Evolutionary conservation across 2,797 vertebrate species (phyloP).

Genomic region (Pangasius macronema): DNA sequence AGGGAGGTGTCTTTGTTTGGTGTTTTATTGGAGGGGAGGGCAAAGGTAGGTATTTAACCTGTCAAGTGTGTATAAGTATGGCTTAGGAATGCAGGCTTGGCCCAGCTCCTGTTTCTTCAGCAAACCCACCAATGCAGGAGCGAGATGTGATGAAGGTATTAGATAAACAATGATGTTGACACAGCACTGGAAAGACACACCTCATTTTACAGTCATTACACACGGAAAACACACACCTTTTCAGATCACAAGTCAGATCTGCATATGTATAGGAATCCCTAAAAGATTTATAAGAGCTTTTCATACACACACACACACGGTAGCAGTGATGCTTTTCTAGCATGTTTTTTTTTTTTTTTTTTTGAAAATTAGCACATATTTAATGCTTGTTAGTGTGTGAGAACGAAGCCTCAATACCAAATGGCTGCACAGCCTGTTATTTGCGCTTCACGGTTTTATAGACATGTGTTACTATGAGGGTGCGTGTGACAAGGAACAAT

Average conservation of each 20-base stretch:
- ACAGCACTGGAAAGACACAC: conserved; percentile 54
- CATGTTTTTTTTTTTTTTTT: not conserved
- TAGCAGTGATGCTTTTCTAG: not conserved
- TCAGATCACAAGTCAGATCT: not conserved
- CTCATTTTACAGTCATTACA: not conserved
- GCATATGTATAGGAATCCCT: not conserved
- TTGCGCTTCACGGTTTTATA: not conserved
- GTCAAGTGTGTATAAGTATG: conserved; percentile 53
- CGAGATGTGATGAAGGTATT: conserved; percentile 15
- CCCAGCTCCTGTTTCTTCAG: conserved; percentile 46
- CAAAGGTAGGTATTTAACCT: conserved; percentile 44
- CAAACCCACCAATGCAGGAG: conserved; percentile 49
- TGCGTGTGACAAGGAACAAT: not conserved
- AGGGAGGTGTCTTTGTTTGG: conserved; percentile 41
- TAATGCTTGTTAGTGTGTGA: not conserved
- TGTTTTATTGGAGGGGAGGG: conserved; percentile 45
- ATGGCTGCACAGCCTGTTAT: not conserved
- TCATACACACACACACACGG: not conserved
- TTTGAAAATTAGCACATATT: not conserved
- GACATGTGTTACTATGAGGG: not conserved
- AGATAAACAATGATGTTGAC: conserved; percentile 67
- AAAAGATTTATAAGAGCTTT: not conserved
- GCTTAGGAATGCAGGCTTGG: conserved; percentile 65
- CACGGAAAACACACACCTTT: not conserved
- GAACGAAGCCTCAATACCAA: not conserved